phyloP scores from a whole-genome alignment of 2,797 vertebrate genomes.

The Columba guinea region DNA sequence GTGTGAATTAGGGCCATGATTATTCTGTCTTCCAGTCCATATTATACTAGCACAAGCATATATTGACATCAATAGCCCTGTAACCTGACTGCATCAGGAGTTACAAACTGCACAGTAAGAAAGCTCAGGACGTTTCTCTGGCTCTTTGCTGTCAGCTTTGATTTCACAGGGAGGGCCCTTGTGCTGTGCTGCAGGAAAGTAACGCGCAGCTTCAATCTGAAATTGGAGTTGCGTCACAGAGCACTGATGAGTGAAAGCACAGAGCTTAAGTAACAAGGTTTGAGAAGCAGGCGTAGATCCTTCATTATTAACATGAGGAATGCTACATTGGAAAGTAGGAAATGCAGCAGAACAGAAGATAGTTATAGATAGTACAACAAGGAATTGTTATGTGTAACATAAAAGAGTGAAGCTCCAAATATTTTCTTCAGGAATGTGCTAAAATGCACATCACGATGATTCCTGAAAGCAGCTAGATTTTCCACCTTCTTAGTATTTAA shows the following conservation, averaged over 20 bases:
- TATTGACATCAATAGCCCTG: background rate
- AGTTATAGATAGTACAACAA: background rate
- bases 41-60: background rate
- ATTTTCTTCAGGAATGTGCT: background rate
- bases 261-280: background rate
- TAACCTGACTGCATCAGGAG: background rate
- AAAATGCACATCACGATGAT: background rate
- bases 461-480: background rate
- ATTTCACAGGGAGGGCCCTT: background rate
- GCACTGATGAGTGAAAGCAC: background rate
- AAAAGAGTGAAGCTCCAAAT: background rate
- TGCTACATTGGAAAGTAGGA: background rate
- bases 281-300: background rate
- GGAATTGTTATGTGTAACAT: background rate
- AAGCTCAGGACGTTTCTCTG: background rate
- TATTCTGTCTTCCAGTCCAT: background rate
- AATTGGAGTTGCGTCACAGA: background rate
- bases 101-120: background rate
- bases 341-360: conserved; percentile 11
- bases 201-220: background rate
- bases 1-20: background rate
- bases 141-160: background rate
- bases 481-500: background rate
- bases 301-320: background rate
- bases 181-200: background rate